phyloP scores from a whole-genome alignment of 2,113 vertebrate species.

The Onychostoma macrolepis region DNA sequence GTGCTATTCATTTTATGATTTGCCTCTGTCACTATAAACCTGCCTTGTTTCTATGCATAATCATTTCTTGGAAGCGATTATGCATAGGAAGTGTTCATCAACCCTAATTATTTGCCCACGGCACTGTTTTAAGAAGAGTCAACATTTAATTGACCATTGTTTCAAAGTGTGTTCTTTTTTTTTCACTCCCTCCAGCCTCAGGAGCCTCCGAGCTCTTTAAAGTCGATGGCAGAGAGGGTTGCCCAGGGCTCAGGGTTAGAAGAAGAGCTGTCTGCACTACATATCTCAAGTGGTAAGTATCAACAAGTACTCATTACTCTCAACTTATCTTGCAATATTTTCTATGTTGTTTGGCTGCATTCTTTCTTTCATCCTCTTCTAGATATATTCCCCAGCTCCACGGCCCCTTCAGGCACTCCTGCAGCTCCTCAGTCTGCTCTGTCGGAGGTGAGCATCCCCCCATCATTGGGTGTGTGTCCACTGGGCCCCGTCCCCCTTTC shows the following conservation, averaged over 20 bases:
- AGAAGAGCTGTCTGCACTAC: conserved; percentile 82
- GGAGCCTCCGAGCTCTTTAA: conserved; percentile 85
- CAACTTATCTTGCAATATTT: background rate
- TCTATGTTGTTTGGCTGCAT: background rate
- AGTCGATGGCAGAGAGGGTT: conserved; percentile 89
- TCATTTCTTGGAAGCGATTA: background rate
- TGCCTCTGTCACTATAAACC: background rate
- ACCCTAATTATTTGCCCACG: background rate
- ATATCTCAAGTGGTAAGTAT: conserved; percentile 81
- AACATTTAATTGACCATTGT: background rate
- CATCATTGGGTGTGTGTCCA: conserved; percentile 79
- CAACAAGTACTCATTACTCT: background rate
- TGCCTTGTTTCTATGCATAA: background rate
- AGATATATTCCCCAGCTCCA: conserved; percentile 72
- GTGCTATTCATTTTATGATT: background rate
- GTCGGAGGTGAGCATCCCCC: conserved; percentile 79
- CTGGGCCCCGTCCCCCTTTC: conserved; percentile 79
- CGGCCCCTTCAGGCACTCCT: conserved; percentile 67
- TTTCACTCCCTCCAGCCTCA: conserved; percentile 69
- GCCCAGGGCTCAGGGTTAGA: conserved; percentile 87
- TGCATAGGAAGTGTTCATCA: background rate
- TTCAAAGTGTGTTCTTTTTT: background rate
- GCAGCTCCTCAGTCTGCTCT: conserved; percentile 68
- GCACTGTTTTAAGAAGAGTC: background rate
- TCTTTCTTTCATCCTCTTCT: background rate